A percentile compares a stretch with the other conserved stretches of the same genome.
phyloP scores from a whole-genome alignment of 1,140 invertebrate genomes.

The Drosophila sulfurigaster region DNA sequence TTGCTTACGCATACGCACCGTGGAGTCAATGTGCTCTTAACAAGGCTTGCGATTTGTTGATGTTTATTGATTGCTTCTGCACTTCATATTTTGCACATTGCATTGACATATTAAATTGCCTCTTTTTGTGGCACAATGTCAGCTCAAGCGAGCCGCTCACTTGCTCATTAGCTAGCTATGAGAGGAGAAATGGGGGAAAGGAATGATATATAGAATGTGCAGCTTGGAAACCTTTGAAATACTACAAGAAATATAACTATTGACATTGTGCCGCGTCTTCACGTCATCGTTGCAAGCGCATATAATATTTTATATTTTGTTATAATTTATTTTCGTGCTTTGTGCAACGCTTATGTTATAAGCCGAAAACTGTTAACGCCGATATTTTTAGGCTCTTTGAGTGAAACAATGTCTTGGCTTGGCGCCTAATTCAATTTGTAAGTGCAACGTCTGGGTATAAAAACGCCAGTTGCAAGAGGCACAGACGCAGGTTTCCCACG shows the following conservation, averaged over 20 bases:
- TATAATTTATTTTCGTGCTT: slow-evolving; percentile 25
- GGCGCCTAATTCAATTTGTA: slow-evolving; percentile 72
- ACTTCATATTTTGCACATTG: slow-evolving; percentile 44
- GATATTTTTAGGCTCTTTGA: slow-evolving; percentile 67
- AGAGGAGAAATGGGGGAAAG: not conserved
- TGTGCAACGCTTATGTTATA: slow-evolving; percentile 60
- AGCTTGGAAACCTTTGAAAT: slow-evolving; percentile 69
- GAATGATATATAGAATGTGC: not conserved
- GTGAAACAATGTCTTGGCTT: slow-evolving; percentile 23
- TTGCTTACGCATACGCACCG: slow-evolving; percentile 39
- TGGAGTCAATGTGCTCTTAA: slow-evolving; percentile 24
- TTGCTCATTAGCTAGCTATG: not conserved
- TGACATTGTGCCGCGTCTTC: slow-evolving; percentile 67
- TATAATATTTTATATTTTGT: slow-evolving; percentile 49
- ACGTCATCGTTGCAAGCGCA: slow-evolving; percentile 19
- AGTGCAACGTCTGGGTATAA: slow-evolving; percentile 62
- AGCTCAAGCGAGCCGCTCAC: slow-evolving; percentile 17
- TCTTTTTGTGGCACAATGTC: slow-evolving; percentile 57
- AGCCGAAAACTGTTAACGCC: slow-evolving; percentile 68
- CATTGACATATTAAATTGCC: slow-evolving; percentile 70
- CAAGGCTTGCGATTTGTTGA: not conserved
- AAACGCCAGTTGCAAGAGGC: slow-evolving; percentile 45
- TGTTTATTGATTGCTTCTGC: slow-evolving; percentile 37
- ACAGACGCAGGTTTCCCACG: slow-evolving; percentile 71
- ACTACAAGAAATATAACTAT: slow-evolving; percentile 53